phyloP scores from a whole-genome alignment of 2,797 vertebrate genomes.

The Falco biarmicus region DNA sequence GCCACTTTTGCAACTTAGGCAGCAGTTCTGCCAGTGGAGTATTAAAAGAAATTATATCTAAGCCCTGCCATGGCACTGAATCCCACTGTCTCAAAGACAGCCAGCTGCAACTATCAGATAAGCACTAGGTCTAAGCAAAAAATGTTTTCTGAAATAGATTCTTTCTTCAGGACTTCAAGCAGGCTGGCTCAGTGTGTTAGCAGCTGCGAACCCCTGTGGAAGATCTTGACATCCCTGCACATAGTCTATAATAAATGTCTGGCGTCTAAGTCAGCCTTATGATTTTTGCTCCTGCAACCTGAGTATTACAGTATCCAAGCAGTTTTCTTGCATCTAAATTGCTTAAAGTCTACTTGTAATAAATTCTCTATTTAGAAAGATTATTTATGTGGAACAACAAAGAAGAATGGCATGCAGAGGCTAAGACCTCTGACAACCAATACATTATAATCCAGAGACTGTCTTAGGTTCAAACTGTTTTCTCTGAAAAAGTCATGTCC shows the following conservation, averaged over 20 bases:
- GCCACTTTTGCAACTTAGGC: neutral
- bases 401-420: neutral
- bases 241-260: neutral
- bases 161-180: neutral
- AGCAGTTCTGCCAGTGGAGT: neutral
- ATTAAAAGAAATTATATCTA: neutral
- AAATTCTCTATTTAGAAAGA: neutral
- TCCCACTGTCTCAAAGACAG: neutral
- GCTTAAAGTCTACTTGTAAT: neutral
- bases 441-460: neutral
- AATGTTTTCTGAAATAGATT: neutral
- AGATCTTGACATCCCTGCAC: neutral
- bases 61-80: neutral
- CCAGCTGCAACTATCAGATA: conserved; percentile 22
- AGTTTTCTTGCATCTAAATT: neutral
- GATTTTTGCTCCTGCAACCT: neutral
- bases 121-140: neutral
- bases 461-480: neutral
- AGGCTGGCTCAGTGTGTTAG: neutral
- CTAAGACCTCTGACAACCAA: neutral
- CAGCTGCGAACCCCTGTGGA: neutral
- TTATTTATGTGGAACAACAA: neutral
- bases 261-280: neutral
- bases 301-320: neutral
- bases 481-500: neutral